Base-by-base conservation (phyloP, 1,140 invertebrate genomes). In the Heliconius eleuchia region DNA sequence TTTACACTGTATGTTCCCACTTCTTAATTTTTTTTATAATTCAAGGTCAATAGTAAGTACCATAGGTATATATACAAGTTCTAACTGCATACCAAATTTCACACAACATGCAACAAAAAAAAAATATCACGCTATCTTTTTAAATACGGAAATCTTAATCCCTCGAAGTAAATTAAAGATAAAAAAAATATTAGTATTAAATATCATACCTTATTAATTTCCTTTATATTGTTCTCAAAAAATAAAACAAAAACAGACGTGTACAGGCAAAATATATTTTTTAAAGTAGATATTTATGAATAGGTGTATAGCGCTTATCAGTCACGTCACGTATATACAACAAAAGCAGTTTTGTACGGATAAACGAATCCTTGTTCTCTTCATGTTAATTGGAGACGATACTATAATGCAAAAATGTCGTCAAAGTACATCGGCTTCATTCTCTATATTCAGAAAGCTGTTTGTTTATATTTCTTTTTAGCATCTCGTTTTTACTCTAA, bases 331-430 rank as follows among this genome's bases (percentile, higher is more conserved):
- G 83, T 86, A 86, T 50, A 42, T 66, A 72, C 73, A 74, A 85
- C 83, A 87, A 85, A 87, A 82, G 79, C 79, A 80, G 81, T 83
- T 83, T 85, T 82, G 84, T 81, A 78, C 76, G 83, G 83, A 86
- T 85, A 85, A 85, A 85, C 79, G 81, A 84, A 84, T 80, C 81
- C 76, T 80, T 76, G 84, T 83, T 81, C 85, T 87, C 78, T 76
- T 76, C 76, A 80, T 80, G 79, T 77, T 80, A 78, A 78, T 81
- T 78, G 73, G 73, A 70, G 34, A 76, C 74, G 73, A 74, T 71
- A 73, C 34, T 77, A 70, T 81, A 81, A 81, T 78, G 74, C 55
- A 52, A 52, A 78, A 73, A 50, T 78, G 70, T 78, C 74, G 39
- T 52, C 73, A 76, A 78, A 76, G 76, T 66, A 81, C 72, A 78